These are phyloP conservation scores for Zapornia atra DNA, from an alignment of 2,113 vertebrate genomes.

Conservation along the genomic window DNA sequence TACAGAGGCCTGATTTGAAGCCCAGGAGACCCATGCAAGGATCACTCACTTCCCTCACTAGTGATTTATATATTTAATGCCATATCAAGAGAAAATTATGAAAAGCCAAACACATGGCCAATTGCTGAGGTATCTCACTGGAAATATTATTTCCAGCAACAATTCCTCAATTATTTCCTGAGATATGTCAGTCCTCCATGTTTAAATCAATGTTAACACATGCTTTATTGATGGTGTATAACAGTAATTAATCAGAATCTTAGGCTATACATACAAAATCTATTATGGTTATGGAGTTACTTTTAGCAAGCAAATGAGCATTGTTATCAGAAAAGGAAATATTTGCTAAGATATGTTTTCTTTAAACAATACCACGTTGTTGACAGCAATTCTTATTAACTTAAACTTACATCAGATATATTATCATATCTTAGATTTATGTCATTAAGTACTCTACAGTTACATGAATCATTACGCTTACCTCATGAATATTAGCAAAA, in stretches of 20 bases:
- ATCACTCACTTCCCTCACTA: background rate
- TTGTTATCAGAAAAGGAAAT: background rate
- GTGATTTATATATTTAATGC: background rate
- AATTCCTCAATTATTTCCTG: background rate
- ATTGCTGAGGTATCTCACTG: background rate
- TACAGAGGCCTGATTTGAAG: background rate
- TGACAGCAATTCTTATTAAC: background rate
- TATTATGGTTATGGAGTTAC: background rate
- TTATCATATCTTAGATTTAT: background rate
- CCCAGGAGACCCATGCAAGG: background rate
- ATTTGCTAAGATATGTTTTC: background rate
- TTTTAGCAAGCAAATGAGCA: background rate
- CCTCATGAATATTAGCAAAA: background rate
- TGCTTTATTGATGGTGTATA: background rate
- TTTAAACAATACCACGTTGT: background rate
- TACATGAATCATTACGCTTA: background rate
- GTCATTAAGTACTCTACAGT: background rate
- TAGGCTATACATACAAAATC: background rate
- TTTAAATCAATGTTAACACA: slow-evolving; percentile 5
- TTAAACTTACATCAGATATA: background rate
- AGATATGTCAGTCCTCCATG: background rate
- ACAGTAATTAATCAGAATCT: slow-evolving; percentile 15
- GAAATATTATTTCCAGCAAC: background rate
- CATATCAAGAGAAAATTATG: background rate
- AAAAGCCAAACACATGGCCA: background rate